phyloP scores from a whole-genome alignment of 2,113 vertebrate species.

The Charadrius vociferus region DNA sequence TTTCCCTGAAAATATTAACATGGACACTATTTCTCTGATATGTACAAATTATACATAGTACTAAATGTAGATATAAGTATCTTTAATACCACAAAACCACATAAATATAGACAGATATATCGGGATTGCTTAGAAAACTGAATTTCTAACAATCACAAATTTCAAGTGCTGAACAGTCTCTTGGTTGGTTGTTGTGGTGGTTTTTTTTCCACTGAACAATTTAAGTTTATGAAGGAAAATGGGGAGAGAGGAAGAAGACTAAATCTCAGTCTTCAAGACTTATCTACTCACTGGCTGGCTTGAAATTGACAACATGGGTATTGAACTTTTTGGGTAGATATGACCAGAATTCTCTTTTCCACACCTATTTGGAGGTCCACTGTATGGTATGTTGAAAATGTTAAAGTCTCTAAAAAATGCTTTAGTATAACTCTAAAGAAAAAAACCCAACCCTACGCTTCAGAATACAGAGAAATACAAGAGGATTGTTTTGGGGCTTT shows the following conservation, averaged over 20 bases:
- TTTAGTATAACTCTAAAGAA: background rate
- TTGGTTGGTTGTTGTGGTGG: background rate
- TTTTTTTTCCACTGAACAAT: background rate
- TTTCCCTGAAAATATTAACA: background rate
- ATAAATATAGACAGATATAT: background rate
- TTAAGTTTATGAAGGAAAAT: background rate
- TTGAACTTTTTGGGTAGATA: background rate
- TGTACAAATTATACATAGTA: background rate
- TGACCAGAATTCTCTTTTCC: background rate
- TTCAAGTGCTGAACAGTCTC: background rate
- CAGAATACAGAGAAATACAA: background rate
- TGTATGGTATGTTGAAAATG: background rate
- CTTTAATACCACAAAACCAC: background rate
- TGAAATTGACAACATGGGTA: background rate
- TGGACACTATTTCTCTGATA: background rate
- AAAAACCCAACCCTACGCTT: background rate
- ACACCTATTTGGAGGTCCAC: background rate
- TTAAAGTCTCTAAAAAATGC: background rate
- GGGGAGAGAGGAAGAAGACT: background rate
- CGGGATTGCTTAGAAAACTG: background rate
- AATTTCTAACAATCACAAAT: background rate
- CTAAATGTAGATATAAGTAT: background rate
- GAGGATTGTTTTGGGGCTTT: background rate
- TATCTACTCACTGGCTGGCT: background rate
- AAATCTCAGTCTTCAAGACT: background rate